A percentile compares a stretch with the other conserved stretches of the same genome.
These are phyloP conservation scores for Glossophaga mutica DNA, from an alignment of 2,797 vertebrate species.

Conservation along the genomic window DNA sequence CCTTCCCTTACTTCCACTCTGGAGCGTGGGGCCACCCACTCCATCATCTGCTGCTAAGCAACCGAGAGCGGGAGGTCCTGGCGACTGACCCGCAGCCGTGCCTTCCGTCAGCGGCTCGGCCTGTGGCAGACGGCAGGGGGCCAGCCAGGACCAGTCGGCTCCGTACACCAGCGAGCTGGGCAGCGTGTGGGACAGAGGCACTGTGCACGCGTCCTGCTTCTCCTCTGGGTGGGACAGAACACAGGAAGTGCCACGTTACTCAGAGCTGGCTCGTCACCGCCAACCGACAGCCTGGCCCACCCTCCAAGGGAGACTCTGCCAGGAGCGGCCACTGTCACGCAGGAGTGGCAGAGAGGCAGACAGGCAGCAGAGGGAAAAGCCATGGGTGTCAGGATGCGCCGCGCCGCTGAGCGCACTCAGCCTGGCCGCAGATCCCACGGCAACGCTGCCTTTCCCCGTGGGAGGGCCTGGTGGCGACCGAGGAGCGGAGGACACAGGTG, in stretches of 20 bases:
- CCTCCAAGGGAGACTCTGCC: neutral
- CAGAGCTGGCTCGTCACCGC: neutral
- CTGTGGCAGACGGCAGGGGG: neutral
- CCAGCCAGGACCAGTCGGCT: slow-evolving; percentile 92
- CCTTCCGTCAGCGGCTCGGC: neutral
- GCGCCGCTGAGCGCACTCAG: neutral
- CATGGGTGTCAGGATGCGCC: neutral
- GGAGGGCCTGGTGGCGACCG: neutral
- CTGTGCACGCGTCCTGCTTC: slow-evolving; percentile 78
- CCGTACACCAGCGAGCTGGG: slow-evolving; percentile 95
- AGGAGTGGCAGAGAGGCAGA: too few species aligned
- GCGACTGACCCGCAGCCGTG: slow-evolving; percentile 86
- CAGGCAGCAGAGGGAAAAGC: neutral
- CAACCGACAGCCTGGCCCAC: neutral
- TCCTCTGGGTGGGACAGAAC: slow-evolving; percentile 77
- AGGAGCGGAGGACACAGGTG: neutral
- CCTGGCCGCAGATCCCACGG: neutral
- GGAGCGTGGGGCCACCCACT: slow-evolving; percentile 70
- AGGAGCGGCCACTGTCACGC: too few species aligned
- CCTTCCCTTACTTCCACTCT: neutral
- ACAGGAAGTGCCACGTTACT: neutral
- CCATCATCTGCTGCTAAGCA: slow-evolving; percentile 83
- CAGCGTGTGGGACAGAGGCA: slow-evolving; percentile 88
- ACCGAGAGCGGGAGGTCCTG: slow-evolving; percentile 85
- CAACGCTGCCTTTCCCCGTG: neutral